These are phyloP conservation scores for Melanotaenia pygmaea DNA, from an alignment of 2,797 vertebrate species.

Conservation along the genomic window DNA sequence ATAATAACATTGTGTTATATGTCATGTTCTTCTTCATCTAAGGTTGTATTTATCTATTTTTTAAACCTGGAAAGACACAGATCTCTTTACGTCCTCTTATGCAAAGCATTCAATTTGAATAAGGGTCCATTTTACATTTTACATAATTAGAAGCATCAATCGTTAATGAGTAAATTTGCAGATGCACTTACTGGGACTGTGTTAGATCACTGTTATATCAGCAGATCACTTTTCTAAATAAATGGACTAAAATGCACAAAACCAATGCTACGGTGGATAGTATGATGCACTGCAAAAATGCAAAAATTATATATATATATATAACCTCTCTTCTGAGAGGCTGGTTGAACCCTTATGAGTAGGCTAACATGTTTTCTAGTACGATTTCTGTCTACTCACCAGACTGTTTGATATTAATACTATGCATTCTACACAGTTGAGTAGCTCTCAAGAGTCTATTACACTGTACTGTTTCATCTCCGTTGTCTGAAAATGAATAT, in stretches of 20 bases:
- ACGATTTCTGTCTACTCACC: constrained; percentile 45
- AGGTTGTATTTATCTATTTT: not conserved
- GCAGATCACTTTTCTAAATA: too few species aligned
- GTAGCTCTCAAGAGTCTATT: constrained; percentile 42
- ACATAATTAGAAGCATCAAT: not conserved
- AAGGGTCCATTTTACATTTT: not conserved
- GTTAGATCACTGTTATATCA: too few species aligned
- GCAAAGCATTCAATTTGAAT: not conserved
- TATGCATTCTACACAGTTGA: constrained; percentile 44
- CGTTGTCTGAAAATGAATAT: constrained; percentile 59
- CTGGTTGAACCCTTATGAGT: constrained; percentile 29
- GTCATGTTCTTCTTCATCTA: not conserved
- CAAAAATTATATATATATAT: not conserved
- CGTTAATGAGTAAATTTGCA: not conserved
- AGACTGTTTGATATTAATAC: constrained; percentile 55
- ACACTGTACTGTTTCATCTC: constrained; percentile 44
- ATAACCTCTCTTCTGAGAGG: not conserved
- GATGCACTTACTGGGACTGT: not conserved
- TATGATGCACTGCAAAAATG: not conserved
- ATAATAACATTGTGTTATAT: not conserved
- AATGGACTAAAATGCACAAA: too few species aligned
- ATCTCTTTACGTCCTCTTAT: not conserved
- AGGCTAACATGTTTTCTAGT: constrained; percentile 40
- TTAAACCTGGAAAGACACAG: not conserved
- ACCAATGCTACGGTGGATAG: too few species aligned